Evolutionary conservation across 2,797 vertebrate genomes (phyloP).

Genomic region (Somateria mollissima): DNA sequence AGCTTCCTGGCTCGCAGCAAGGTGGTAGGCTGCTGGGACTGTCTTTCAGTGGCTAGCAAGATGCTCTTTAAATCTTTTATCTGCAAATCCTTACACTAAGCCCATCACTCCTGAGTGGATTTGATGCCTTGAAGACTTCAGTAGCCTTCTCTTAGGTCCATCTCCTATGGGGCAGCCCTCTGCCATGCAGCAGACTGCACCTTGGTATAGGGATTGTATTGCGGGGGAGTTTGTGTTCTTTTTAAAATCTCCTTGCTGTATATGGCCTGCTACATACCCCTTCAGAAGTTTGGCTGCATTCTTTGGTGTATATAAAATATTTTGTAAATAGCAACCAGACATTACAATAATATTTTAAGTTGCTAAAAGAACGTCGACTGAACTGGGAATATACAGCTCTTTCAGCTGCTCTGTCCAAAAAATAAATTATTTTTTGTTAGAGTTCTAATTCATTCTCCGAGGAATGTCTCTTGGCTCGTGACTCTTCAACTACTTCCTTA

Average conservation of each 20-base stretch:
- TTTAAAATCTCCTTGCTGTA: background rate
- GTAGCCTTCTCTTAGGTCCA: background rate
- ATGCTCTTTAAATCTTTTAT: background rate
- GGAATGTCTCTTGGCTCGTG: background rate
- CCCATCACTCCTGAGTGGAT: background rate
- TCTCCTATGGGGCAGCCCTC: background rate
- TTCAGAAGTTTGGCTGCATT: background rate
- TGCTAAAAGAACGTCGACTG: background rate
- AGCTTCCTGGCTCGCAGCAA: background rate
- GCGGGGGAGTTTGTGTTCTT: conserved; percentile 10
- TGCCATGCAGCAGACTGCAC: background rate
- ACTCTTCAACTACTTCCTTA: background rate
- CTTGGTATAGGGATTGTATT: background rate
- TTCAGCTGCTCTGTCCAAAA: background rate
- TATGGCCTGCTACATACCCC: background rate
- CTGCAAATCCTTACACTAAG: background rate
- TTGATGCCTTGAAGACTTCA: background rate
- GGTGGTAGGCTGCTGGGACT: background rate
- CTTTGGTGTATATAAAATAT: background rate
- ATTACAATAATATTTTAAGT: background rate
- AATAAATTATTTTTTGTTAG: background rate
- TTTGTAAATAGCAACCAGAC: conserved; percentile 21
- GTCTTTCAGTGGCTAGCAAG: background rate
- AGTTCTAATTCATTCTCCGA: background rate
- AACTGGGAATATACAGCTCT: background rate